Conservation (phyloP, 2,113 vertebrate genomes). For the Empidonax alnorum region DNA sequence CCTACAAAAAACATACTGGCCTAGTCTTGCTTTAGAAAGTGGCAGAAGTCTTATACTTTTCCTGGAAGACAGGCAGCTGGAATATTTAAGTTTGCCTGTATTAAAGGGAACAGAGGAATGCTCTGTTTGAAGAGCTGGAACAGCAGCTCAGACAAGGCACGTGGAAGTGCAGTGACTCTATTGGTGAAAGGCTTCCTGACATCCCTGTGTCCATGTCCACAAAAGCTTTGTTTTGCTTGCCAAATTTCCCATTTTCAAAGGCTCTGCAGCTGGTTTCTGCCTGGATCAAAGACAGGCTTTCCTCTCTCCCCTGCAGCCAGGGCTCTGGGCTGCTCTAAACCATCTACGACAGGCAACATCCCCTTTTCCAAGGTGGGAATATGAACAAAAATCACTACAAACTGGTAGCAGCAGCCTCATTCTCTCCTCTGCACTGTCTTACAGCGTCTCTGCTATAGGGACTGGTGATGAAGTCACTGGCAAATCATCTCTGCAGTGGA, state of each 20-base stretch:
- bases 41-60: neutral
- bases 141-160: neutral
- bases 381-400: neutral
- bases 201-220: neutral
- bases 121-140: neutral
- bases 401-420: neutral
- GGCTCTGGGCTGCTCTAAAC: neutral
- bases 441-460: neutral
- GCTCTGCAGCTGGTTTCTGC: fast-evolving
- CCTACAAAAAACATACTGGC: neutral
- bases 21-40: neutral
- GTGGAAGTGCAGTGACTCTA: neutral
- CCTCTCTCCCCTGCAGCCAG: neutral
- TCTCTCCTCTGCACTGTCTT: neutral
- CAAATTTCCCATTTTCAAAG: neutral
- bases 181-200: neutral
- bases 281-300: neutral
- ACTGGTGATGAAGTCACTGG: neutral
- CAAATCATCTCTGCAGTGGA: neutral
- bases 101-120: fast-evolving
- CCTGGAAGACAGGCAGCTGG: neutral
- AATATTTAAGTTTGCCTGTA: neutral
- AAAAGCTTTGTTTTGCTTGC: neutral
- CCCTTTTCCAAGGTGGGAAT: neutral
- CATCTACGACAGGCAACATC: fast-evolving